Base-by-base conservation (phyloP, 2,888 invertebrate species). In the Drosophila infuscata region DNA sequence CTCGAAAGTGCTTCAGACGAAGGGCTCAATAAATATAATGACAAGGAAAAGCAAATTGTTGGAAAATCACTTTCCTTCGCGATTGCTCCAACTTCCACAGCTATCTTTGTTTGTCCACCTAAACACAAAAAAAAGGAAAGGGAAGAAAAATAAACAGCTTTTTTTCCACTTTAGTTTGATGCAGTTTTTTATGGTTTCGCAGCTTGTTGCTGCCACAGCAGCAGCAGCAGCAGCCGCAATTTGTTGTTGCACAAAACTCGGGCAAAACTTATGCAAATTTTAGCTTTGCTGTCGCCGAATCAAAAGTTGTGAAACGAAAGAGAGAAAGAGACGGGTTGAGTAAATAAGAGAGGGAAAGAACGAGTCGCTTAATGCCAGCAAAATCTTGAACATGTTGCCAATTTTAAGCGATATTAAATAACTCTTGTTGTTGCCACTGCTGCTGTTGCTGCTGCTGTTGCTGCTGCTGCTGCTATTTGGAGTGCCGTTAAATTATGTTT, bases 321-420 rank as follows among this genome's bases (percentile, higher is more conserved):
- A 8, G n/a, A 29, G 3, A 9, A 15, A 12, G 12, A 36, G 9
- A 17, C 29, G 17, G 7, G 3, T 15, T 46, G 15, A 20, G 7
- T 25, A 25, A 4, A 46, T 25, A 33, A 15, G 9, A 9, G 7
- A 3, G n/a, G 11, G 53, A 35, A 25, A 38, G 33, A 38, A 32
- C 12, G 15, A 59, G 43, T 49, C 12, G 33, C 58, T 30, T 52
- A 60, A 59, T 49, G 61, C 35, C 25, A 32, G 11, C 11, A 29
- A 58, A 63, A 78, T 67, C 71, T 83, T 68, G 49, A 76, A 49
- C 74, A 70, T 89, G 74, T 76, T 89, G 79, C 71, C 85, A 84
- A 79, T 89, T 89, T 88, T 72, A 81, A 89, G 82, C 84, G 84
- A 74, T 83, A 83, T 84, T 83, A 81, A 87, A 89, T 81, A 89